Base-by-base conservation (phyloP, 2,797 vertebrate species). In the Anolis apletophallus region DNA sequence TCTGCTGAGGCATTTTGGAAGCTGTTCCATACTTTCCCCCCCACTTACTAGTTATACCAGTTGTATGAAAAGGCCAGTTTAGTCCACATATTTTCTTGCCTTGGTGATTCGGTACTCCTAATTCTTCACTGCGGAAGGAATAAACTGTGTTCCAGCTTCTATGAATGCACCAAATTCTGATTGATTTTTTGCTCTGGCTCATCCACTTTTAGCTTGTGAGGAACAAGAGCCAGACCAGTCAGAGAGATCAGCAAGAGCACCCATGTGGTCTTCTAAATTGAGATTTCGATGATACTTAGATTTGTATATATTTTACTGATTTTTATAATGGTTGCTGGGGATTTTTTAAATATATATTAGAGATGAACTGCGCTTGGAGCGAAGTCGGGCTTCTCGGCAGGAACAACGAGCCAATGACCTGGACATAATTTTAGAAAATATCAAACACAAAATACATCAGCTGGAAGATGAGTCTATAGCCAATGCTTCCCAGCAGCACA, bases 401-500 rank as follows among this genome's bases (percentile, higher is more conserved):
- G 96, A 97, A 67, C 95, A 97, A 69, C 95, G 96, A 84, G 97
- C 95, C 75, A 92, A 96, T 0, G 97, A 98, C 83, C 95, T 98
- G 90, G 97, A 98, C 93, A 92, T 91, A 0, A 91, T 98, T 73
- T 90, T 98, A 91, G 96, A 97, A 21, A 91, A 78, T 19, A 97
- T 98, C 67, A 98, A 96, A 94, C 93, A 91, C 90, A 97, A 97
- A 95, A 96, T 98, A 90, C 96, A 97, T 92, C 97, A 97, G 83
- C 94, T 99, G 90, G 98, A 99, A 94, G 97, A 98, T 86, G 95
- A 97, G 52, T 97, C 94, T 6, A 95, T 98, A 82, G 90, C 91
- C 87, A 97, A 96, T 87, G 96, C 96, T 7, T 96, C 93, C 34
- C 96, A 97, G 80, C 97, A 97, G 78, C 97, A 97, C 82, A 94